A percentile compares a stretch with the other conserved stretches of the same genome.
Conservation (phyloP, 2,888 invertebrate species). For the Sarcophaga carnaria region DNA sequence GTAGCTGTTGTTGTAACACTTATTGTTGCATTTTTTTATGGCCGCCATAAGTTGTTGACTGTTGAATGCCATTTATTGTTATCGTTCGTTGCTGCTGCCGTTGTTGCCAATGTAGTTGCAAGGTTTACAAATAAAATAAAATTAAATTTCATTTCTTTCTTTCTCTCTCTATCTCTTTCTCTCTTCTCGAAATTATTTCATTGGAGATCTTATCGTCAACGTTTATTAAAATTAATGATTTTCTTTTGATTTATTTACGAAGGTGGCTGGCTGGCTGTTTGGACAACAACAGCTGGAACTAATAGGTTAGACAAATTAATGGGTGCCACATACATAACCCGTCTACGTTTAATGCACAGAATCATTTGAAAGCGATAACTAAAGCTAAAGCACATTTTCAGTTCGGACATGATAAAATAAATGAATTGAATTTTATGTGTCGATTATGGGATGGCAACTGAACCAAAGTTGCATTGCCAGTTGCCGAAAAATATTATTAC, state of each 20-base stretch:
- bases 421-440: too few relatives aligned
- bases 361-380: too few relatives aligned
- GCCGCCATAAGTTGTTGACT: constrained; percentile 69
- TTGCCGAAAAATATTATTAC: too few relatives aligned
- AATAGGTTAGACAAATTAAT: background rate
- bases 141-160: background rate
- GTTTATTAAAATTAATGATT: background rate
- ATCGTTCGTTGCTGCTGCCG: constrained; percentile 8
- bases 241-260: constrained; percentile 4
- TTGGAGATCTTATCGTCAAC: background rate
- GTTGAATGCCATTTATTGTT: constrained; percentile 56
- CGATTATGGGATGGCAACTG: too few relatives aligned
- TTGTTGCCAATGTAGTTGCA: constrained; percentile 59
- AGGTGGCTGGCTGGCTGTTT: constrained; percentile 22
- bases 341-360: too few relatives aligned
- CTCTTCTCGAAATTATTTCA: background rate
- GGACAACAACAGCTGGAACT: background rate
- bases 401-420: too few relatives aligned
- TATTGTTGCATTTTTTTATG: constrained; percentile 69
- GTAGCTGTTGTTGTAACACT: constrained; percentile 69
- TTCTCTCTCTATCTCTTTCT: background rate
- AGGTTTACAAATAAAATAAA: constrained; percentile 32
- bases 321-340: too few relatives aligned
- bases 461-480: too few relatives aligned
- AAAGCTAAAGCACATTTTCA: too few relatives aligned